phyloP scores from a whole-genome alignment of 2,797 vertebrate species.

The Squalus acanthias region DNA sequence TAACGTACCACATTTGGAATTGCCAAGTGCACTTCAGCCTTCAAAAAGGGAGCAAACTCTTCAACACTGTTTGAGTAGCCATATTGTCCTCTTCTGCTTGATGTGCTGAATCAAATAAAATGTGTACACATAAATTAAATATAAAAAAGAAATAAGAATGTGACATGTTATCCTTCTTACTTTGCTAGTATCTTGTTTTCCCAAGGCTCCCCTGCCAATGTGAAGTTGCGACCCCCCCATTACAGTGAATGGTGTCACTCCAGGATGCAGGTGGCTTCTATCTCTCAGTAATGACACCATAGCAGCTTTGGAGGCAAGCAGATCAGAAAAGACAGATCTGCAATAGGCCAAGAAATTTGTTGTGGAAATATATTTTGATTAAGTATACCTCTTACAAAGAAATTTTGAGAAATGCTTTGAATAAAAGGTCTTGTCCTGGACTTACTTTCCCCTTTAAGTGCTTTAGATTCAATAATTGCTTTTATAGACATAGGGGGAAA shows the following conservation, averaged over 20 bases:
- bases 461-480: background rate
- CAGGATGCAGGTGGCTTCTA: background rate
- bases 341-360: background rate
- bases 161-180: background rate
- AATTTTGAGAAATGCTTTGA: background rate
- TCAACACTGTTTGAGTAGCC: constrained; percentile 41
- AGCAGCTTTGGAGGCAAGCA: background rate
- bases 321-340: background rate
- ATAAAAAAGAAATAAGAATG: background rate
- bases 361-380: background rate
- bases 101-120: constrained; percentile 42
- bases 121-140: background rate
- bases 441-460: background rate
- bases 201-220: background rate
- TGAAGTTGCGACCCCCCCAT: background rate
- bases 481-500: background rate
- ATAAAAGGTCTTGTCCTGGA: background rate
- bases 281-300: background rate
- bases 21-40: constrained; percentile 64
- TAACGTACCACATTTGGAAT: constrained; percentile 64
- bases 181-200: background rate
- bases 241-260: background rate
- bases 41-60: constrained; percentile 55
- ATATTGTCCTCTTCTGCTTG: constrained; percentile 45
- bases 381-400: background rate